Base-by-base conservation (phyloP, 1,140 invertebrate species). In the Pseudomyrmex sp. region DNA sequence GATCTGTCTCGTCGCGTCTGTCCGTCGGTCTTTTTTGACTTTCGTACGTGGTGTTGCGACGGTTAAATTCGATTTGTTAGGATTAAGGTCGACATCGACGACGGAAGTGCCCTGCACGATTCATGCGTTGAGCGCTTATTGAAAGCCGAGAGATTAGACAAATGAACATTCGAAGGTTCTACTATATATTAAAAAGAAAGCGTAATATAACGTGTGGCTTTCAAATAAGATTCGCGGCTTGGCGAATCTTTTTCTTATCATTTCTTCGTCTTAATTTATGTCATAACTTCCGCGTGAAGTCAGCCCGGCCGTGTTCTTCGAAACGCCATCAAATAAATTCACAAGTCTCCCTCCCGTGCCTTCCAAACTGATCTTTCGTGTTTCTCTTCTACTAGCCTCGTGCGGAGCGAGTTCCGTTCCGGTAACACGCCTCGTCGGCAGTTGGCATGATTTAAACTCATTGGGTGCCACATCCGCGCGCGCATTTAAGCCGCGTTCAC, bases 51-150 rank as follows among this genome's bases (percentile, higher is more conserved):
- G 61, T 65, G 10, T 63, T 85, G 77, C 85, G 92, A 93, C 93
- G 91, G 93, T 94, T 93, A 91, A 89, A 92, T 89, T 94, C 92
- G 91, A 94, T 94, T 94, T 93, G 90, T 94, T 93, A 93, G 92
- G 93, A 94, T 94, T 94, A 93, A 92, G 88, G 86, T 89, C 18
- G 59, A 56, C 63, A 9, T 68, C 26, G 7, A 85, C 66, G 54
- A 59, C 54, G 66, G 66, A 72, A 80, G 54, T 70, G 44, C 35
- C 66, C 44, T 23, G 76, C 65, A 54, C 74, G 76, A 50, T 48
- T 79, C 52, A 48, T 13, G 35, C 35, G 4, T 35, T 54, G 76
- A 10, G 15, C 65, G 13, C 35, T 79, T 58, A 72, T 70, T 80
- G 76, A 79, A 70, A 70, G 65, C 23, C 20, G 20, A 68, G 12